A percentile compares a stretch with the other conserved stretches of the same genome.
Evolutionary conservation across 2,888 invertebrate genomes (phyloP).

Genomic region (Lomographa bimaculata): DNA sequence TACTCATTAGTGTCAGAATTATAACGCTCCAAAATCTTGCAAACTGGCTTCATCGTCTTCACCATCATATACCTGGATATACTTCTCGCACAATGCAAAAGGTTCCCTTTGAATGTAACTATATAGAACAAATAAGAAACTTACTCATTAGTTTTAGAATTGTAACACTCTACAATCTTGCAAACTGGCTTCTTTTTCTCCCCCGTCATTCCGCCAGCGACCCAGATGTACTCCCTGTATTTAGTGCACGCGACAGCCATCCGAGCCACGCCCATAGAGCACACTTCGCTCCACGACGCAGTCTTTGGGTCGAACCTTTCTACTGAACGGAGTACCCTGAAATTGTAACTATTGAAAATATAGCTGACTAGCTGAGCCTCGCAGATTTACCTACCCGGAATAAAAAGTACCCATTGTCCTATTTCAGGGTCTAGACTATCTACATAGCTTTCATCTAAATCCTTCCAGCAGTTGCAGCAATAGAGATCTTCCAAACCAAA

Average conservation of each 20-base stretch:
- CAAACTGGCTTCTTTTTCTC: conserved; percentile 81
- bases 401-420: too few relatives aligned
- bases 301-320: conserved; percentile 84
- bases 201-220: conserved; percentile 88
- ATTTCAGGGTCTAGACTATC: too few relatives aligned
- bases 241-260: conserved; percentile 85
- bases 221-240: conserved; percentile 87
- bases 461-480: too few relatives aligned
- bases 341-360: neutral
- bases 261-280: conserved; percentile 83
- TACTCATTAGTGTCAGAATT: conserved; percentile 85
- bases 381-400: too few relatives aligned
- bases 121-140: too few relatives aligned
- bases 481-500: too few relatives aligned
- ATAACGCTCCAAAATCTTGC: conserved; percentile 85
- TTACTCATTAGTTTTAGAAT: conserved; percentile 84
- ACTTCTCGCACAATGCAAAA: conserved; percentile 85
- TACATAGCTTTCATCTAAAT: too few relatives aligned
- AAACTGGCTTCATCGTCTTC: conserved; percentile 80
- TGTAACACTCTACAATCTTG: conserved; percentile 86
- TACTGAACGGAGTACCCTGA: conserved; percentile 84
- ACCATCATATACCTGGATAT: conserved; percentile 89
- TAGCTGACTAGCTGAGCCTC: too few relatives aligned
- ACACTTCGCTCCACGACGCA: conserved; percentile 83
- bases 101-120: too few relatives aligned